Conservation (phyloP, 2,113 vertebrate species). For the Hyla sarda region DNA sequence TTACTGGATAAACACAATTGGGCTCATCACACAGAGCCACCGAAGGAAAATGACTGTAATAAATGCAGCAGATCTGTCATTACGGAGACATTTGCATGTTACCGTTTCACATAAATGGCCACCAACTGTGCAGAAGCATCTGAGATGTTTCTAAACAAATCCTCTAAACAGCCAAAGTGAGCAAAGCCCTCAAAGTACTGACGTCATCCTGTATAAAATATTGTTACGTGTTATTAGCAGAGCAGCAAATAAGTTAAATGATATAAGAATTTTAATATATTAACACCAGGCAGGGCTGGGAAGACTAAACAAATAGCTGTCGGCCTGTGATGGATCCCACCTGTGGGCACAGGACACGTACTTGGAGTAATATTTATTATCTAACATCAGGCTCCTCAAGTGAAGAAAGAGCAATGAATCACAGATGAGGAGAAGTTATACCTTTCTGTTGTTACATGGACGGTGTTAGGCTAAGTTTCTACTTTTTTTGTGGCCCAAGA, state of each 20-base stretch:
- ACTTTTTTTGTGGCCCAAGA: no score
- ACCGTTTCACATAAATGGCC: background rate
- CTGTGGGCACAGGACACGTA: background rate
- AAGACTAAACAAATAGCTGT: constrained; percentile 30
- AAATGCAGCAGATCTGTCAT: background rate
- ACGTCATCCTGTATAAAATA: background rate
- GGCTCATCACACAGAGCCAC: background rate
- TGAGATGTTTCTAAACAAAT: background rate
- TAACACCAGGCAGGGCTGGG: background rate
- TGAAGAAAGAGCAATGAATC: background rate
- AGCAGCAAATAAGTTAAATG: constrained; percentile 9
- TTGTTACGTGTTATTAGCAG: background rate
- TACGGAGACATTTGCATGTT: background rate
- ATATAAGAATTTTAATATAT: background rate
- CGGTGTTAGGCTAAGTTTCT: background rate
- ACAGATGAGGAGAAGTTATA: background rate
- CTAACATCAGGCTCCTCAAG: background rate
- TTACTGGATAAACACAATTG: background rate
- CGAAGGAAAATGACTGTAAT: background rate
- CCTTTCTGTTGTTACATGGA: background rate
- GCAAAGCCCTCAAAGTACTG: no score
- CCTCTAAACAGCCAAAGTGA: background rate
- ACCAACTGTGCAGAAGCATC: background rate
- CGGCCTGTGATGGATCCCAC: constrained; percentile 22
- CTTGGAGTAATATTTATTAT: background rate